Percentiles rank a stretch among this genome's conserved stretches.
Evolutionary conservation across 2,888 invertebrate species (phyloP).

Genomic region (Phaonia tiefii): DNA sequence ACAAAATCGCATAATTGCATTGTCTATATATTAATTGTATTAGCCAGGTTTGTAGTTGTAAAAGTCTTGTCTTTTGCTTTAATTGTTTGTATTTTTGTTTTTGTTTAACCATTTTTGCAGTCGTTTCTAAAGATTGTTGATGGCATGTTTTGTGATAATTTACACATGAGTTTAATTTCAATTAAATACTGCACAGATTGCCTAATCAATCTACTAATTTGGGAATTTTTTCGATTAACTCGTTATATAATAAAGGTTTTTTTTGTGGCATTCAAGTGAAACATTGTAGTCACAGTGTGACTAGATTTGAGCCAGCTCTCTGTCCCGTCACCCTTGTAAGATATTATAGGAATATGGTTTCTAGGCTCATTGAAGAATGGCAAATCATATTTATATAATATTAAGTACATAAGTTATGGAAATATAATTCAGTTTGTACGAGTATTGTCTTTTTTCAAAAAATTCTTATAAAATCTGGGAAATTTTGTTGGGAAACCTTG

Average conservation of each 20-base stretch:
- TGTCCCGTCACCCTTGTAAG: no score
- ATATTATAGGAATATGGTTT: no score
- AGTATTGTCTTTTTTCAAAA: no score
- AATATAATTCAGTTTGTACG: no score
- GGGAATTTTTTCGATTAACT: constrained; percentile 46
- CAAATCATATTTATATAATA: no score
- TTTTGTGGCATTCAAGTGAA: constrained; percentile 50
- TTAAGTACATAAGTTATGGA: no score
- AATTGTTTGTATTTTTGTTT: constrained; percentile 42
- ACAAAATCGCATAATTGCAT: constrained; percentile 55
- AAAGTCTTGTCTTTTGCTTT: constrained; percentile 58
- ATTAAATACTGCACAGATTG: constrained; percentile 66
- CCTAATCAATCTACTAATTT: constrained; percentile 55
- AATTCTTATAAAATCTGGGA: no score
- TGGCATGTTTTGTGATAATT: constrained; percentile 65
- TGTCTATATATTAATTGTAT: constrained; percentile 44
- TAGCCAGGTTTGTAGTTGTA: constrained; percentile 3
- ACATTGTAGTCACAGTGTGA: constrained; percentile 18
- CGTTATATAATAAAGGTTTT: constrained; percentile 15
- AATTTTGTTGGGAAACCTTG: no score
- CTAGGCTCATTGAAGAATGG: no score
- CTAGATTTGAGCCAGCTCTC: no score
- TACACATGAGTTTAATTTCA: constrained; percentile 66
- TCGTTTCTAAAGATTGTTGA: constrained; percentile 42
- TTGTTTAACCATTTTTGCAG: no score